These are phyloP conservation scores for Agriopis marginaria DNA, from an alignment of 2,888 invertebrate species.

Conservation along the genomic window DNA sequence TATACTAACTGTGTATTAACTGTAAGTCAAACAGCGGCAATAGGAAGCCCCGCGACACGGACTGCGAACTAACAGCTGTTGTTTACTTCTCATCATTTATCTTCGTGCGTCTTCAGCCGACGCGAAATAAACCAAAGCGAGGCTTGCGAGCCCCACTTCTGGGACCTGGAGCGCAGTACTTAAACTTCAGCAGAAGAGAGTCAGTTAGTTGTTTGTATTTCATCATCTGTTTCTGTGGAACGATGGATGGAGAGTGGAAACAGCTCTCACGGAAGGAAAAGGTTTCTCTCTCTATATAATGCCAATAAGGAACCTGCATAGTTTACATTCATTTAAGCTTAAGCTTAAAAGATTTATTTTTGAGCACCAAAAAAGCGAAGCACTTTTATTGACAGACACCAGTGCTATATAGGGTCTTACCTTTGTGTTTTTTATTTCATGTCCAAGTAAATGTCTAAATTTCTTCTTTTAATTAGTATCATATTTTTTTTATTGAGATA, in stretches of 20 bases:
- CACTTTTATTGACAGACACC: too few relatives aligned
- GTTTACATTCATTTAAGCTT: too few relatives aligned
- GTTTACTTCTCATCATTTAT: conserved; percentile 45
- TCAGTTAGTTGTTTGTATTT: background rate
- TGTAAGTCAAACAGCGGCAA: conserved; percentile 23
- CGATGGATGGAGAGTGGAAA: too few relatives aligned
- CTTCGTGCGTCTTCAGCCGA: conserved; percentile 42
- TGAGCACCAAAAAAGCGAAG: too few relatives aligned
- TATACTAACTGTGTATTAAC: conserved; percentile 1
- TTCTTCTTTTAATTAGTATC: too few relatives aligned
- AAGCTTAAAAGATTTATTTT: too few relatives aligned
- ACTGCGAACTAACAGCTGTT: conserved; percentile 43
- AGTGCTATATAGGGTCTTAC: too few relatives aligned
- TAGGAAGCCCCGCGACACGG: conserved; percentile 14
- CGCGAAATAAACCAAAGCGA: conserved; percentile 43
- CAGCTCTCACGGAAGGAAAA: background rate
- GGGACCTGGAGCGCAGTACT: conserved; percentile 10
- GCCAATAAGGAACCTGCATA: too few relatives aligned
- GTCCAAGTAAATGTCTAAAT: too few relatives aligned
- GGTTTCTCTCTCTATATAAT: too few relatives aligned
- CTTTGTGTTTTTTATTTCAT: too few relatives aligned
- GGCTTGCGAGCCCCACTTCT: conserved; percentile 5
- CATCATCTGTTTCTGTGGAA: background rate
- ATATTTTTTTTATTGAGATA: too few relatives aligned
- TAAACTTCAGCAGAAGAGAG: background rate